Base-by-base conservation (phyloP, 1,140 invertebrate genomes). In the Heliothis subflexa region DNA sequence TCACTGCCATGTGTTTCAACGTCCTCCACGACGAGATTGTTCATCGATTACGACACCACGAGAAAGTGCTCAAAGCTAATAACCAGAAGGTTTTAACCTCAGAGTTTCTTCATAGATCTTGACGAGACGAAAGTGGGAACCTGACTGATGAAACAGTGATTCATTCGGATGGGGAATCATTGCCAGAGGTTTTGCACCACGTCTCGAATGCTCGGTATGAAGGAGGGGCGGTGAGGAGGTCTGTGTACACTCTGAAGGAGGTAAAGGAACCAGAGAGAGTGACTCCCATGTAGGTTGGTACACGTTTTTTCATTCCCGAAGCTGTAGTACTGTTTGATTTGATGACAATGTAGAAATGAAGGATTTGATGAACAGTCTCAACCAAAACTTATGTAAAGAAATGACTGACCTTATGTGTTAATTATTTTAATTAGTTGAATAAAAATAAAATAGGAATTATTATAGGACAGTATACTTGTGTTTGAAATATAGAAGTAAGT, bases 1-100 rank as follows among this genome's bases (percentile, higher is more conserved):
- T 99, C 49, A 98, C 99, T n/a, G 98, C 98, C 40, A 99, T 99
- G 98, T 99, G 98, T 85, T 99, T 99, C 95, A 99, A 99, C 91
- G 97, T 99, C 47, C 97, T 99, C 72, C 98, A 99, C 93, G 98
- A 99, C 89, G 98, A 99, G 91, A 97, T 98, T 64, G 96, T 97
- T 13, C 97, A 97, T 92, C 96, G 97, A 76, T 93, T 97, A n/a
- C 96, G 96, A 83, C 97, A 97, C 83, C 94, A 95, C 71, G 94
- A 95, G 70, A 94, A 92, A 72, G 78, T 92, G 10, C 78, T 94
- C 54, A 92, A 93, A 80, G 87, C 84, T 14, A 91, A 86, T 28
- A 90, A 89, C 33, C 94, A 94, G 74, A 94, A 93, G 79, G 87
- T 91, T 21, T 59, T 94, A 49, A 94, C 94, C 10, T 89, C 93